Percentiles rank a stretch among this genome's conserved stretches.
Conservation (phyloP, 2,113 vertebrate genomes). For the Ageneiosus marmoratus region DNA sequence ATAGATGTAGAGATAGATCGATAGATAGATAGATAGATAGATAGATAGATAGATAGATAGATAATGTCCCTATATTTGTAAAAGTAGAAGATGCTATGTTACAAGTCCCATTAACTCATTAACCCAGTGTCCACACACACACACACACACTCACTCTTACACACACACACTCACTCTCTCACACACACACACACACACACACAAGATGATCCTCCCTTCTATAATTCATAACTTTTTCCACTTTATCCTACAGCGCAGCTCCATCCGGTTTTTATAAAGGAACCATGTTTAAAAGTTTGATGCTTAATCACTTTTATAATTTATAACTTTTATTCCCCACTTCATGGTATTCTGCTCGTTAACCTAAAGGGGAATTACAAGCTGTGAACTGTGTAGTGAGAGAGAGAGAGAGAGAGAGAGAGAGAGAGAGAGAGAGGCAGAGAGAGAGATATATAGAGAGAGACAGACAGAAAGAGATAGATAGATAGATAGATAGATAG, state of each 20-base stretch:
- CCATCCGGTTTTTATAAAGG: neutral
- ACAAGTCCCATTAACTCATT: neutral
- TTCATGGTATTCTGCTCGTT: neutral
- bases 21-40: neutral
- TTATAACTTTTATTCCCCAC: neutral
- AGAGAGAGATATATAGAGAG: neutral
- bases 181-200: neutral
- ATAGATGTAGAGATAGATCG: neutral
- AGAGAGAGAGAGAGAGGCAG: neutral
- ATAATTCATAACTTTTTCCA: slow-evolving; percentile 13
- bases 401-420: neutral
- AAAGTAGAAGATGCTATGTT: neutral
- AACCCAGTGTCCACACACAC: neutral
- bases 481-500: neutral
- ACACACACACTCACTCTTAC: neutral
- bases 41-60: neutral
- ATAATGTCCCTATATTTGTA: neutral
- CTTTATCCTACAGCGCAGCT: slow-evolving; percentile 5
- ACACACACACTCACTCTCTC: neutral
- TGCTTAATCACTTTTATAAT: neutral
- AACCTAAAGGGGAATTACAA: neutral
- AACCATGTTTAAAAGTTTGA: neutral
- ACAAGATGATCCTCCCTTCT: neutral
- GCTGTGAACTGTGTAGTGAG: neutral
- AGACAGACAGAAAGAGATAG: no score